phyloP scores from a whole-genome alignment of 2,113 vertebrate species.

The Indicator maculatus region DNA sequence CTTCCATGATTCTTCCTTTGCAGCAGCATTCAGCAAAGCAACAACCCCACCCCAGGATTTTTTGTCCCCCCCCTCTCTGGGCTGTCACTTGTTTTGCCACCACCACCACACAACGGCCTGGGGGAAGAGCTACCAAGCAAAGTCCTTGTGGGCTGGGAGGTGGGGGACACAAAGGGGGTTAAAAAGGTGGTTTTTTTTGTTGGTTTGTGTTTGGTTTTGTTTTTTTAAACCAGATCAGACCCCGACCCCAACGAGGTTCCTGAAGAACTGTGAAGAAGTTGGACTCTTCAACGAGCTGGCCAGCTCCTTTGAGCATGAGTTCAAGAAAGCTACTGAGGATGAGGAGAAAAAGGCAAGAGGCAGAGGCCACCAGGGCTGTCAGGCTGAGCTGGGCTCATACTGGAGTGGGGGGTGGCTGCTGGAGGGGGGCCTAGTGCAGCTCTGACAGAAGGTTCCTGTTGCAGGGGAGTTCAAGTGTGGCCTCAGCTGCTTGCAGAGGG shows the following conservation, averaged over 20 bases:
- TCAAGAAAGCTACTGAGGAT: slow-evolving; percentile 91
- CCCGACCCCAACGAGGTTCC: slow-evolving; percentile 95
- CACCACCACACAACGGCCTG: too few species aligned
- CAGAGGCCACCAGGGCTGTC: neutral
- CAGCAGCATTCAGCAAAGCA: neutral
- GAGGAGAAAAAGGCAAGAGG: slow-evolving; percentile 89
- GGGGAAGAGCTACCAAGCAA: too few species aligned
- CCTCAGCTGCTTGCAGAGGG: too few species aligned
- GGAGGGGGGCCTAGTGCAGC: neutral
- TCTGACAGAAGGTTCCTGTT: too few species aligned
- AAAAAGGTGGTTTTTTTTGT: neutral
- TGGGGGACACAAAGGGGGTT: neutral
- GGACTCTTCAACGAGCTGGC: slow-evolving; percentile 96
- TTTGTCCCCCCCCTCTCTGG: accelerated
- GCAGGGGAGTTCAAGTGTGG: too few species aligned
- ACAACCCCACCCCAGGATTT: neutral
- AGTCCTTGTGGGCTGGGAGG: too few species aligned
- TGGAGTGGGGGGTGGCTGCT: neutral
- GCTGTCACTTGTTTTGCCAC: neutral
- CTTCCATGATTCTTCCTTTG: neutral
- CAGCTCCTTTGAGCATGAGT: slow-evolving; percentile 94
- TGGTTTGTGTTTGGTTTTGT: neutral
- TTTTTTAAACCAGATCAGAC: slow-evolving; percentile 87
- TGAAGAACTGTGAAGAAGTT: slow-evolving; percentile 98
- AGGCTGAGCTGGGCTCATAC: neutral